These are phyloP conservation scores for Semotilus atromaculatus DNA, from an alignment of 2,797 vertebrate species.

Conservation along the genomic window DNA sequence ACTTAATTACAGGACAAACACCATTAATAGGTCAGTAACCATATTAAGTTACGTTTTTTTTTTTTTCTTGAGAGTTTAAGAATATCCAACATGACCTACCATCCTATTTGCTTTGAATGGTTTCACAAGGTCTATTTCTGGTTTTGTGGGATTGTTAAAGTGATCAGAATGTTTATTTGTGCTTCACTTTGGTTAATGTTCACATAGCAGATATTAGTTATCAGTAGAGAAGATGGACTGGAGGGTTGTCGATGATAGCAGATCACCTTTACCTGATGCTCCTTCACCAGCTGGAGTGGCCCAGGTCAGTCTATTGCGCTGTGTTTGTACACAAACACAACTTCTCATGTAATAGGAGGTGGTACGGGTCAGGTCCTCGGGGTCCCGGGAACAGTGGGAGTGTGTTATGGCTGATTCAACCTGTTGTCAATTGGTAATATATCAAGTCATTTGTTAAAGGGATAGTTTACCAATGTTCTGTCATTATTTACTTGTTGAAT, in stretches of 20 bases:
- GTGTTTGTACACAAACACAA: slow-evolving; percentile 59
- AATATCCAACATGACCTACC: not conserved
- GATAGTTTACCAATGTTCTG: not conserved
- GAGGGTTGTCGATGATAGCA: slow-evolving; percentile 43
- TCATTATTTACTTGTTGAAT: not conserved
- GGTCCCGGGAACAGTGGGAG: slow-evolving; percentile 44
- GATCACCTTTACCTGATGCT: slow-evolving; percentile 46
- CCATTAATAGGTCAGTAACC: not conserved
- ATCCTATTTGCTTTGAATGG: not conserved
- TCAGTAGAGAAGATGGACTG: slow-evolving; percentile 27
- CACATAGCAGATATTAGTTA: slow-evolving; percentile 31
- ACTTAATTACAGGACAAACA: not conserved
- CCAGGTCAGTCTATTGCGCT: slow-evolving; percentile 14
- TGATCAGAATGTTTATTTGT: slow-evolving; percentile 11
- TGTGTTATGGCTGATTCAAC: slow-evolving; percentile 41
- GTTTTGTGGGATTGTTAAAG: not conserved
- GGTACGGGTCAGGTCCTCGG: slow-evolving; percentile 31
- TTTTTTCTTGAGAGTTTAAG: not conserved
- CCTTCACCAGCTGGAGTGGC: slow-evolving; percentile 39
- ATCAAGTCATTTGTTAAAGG: slow-evolving; percentile 21
- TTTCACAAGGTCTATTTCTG: slow-evolving; percentile 2
- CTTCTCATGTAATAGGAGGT: slow-evolving; percentile 18
- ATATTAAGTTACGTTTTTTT: not conserved
- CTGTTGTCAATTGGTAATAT: slow-evolving; percentile 21
- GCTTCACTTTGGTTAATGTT: slow-evolving; percentile 24